Evolutionary conservation across 2,888 invertebrate genomes (phyloP).

Genomic region (Lithophane ornitopus): DNA sequence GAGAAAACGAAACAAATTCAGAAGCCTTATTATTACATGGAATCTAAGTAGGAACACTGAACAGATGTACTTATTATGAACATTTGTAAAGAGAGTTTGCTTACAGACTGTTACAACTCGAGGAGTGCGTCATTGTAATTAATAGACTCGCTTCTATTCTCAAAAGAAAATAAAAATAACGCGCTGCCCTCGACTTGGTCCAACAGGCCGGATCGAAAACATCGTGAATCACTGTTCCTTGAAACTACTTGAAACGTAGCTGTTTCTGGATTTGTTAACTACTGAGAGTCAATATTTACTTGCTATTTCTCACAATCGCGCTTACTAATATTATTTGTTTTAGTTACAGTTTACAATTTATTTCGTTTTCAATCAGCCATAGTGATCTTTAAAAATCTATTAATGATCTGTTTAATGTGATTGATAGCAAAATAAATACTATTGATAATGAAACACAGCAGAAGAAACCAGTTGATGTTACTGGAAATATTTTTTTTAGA

Average conservation of each 20-base stretch:
- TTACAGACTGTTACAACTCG: constrained; percentile 71
- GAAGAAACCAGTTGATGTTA: constrained; percentile 26
- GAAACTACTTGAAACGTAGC: constrained; percentile 78
- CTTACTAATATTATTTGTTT: constrained; percentile 65
- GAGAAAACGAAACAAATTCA: constrained; percentile 59
- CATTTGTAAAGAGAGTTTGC: constrained; percentile 72
- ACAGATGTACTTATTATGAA: constrained; percentile 76
- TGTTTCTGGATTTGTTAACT: constrained; percentile 78
- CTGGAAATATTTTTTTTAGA: constrained; percentile 22
- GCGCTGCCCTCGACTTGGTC: constrained; percentile 75
- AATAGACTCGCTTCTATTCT: constrained; percentile 87
- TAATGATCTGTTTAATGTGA: constrained; percentile 47
- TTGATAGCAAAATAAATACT: constrained; percentile 36
- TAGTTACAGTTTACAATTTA: constrained; percentile 58
- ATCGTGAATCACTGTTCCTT: constrained; percentile 85
- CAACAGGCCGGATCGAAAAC: constrained; percentile 79
- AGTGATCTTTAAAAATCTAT: constrained; percentile 49
- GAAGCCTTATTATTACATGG: constrained; percentile 65
- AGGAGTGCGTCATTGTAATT: constrained; percentile 88
- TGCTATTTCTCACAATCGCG: constrained; percentile 69
- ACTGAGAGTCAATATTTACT: constrained; percentile 78
- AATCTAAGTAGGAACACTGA: constrained; percentile 72
- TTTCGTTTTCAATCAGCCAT: constrained; percentile 60
- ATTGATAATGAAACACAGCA: constrained; percentile 42
- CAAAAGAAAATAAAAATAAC: constrained; percentile 89